These are phyloP conservation scores for Tetramorium alpestre DNA, from an alignment of 1,140 invertebrate genomes.

Conservation along the genomic window DNA sequence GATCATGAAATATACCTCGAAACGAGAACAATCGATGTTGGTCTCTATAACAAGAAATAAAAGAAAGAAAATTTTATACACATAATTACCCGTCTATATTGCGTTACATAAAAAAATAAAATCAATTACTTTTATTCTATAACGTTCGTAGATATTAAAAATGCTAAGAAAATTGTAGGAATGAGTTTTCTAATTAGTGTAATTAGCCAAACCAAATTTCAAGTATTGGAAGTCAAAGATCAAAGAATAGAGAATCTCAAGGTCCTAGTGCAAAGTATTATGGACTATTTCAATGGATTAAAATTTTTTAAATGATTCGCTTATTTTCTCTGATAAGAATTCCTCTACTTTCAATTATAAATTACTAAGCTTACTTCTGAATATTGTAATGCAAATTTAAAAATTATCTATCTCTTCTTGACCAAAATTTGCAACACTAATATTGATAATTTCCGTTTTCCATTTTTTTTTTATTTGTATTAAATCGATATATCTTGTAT, in stretches of 20 bases:
- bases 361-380: neutral
- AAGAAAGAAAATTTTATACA: neutral
- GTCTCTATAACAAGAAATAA: neutral
- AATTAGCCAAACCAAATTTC: neutral
- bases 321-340: neutral
- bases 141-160: neutral
- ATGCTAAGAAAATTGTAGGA: neutral
- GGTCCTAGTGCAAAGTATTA: conserved; percentile 9
- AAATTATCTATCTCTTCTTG: neutral
- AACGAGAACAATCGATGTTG: conserved; percentile 9
- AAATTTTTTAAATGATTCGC: neutral
- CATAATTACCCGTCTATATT: neutral
- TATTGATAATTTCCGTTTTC: neutral
- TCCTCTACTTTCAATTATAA: neutral
- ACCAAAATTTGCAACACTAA: neutral
- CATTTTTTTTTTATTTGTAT: neutral
- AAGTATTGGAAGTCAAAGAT: neutral
- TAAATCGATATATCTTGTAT: neutral
- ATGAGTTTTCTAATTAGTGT: neutral
- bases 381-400: neutral
- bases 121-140: neutral
- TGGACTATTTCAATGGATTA: neutral
- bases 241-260: neutral
- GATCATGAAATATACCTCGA: conserved; percentile 13
- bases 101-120: neutral